Evolutionary conservation across 2,797 vertebrate genomes (phyloP).

Genomic region (Arrhamphus sclerolepis): DNA sequence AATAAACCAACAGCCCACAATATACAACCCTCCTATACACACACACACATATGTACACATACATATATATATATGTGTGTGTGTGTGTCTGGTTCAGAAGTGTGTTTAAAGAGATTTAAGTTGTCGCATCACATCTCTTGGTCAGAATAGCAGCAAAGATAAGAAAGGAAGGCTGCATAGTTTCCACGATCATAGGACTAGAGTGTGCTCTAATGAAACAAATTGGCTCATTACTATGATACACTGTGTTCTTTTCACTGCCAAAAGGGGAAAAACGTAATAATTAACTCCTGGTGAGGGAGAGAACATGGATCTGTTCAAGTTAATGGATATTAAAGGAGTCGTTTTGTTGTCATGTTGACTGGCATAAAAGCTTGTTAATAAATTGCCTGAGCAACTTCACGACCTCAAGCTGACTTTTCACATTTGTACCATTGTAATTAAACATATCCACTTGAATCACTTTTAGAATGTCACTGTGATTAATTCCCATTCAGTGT

Average conservation of each 20-base stretch:
- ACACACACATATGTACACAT: too few species aligned
- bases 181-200: conserved; percentile 55
- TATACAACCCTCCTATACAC: conserved; percentile 2
- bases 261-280: conserved; percentile 17
- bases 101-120: background rate
- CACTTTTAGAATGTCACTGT: background rate
- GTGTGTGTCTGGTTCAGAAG: too few species aligned
- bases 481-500: too few species aligned
- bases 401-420: background rate
- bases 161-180: conserved; percentile 39
- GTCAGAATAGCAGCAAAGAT: conserved; percentile 18
- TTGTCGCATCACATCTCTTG: conserved; percentile 1
- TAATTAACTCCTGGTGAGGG: conserved; percentile 19
- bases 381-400: background rate
- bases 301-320: conserved; percentile 3
- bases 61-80: too few species aligned
- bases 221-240: conserved; percentile 45
- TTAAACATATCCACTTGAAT: background rate
- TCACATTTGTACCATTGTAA: background rate
- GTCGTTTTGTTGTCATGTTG: background rate
- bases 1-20: conserved; percentile 11
- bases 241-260: conserved; percentile 29
- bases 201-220: conserved; percentile 28
- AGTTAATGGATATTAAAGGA: conserved; percentile 18
- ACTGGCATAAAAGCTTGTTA: background rate